Conservation (phyloP, 2,888 invertebrate species). For the Drosophila neutralis region DNA sequence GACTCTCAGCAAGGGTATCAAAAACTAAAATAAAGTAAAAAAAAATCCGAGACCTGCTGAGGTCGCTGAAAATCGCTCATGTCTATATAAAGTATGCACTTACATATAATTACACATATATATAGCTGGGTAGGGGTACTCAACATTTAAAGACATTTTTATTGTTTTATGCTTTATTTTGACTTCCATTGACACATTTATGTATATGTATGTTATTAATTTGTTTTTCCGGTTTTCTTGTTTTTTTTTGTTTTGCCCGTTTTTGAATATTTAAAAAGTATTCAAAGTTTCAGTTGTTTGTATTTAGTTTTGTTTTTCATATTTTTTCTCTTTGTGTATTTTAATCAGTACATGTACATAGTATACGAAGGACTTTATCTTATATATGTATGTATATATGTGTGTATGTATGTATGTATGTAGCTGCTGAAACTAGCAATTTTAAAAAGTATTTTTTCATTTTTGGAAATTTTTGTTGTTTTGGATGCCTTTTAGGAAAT, state of each 20-base stretch:
- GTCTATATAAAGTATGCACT: background rate
- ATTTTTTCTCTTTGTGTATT: slow-evolving; percentile 52
- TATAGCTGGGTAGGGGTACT: slow-evolving; percentile 28
- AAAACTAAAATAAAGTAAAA: background rate
- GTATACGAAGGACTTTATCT: slow-evolving; percentile 78
- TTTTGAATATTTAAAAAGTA: slow-evolving; percentile 72
- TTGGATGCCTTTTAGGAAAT: slow-evolving; percentile 30
- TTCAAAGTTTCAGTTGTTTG: slow-evolving; percentile 61
- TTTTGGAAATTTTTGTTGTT: slow-evolving; percentile 7
- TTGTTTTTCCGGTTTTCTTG: slow-evolving; percentile 31
- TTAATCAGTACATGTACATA: slow-evolving; percentile 74
- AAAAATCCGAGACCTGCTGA: slow-evolving; percentile 41
- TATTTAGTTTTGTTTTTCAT: slow-evolving; percentile 20
- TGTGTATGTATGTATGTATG: slow-evolving; percentile 11
- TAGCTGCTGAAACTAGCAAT: slow-evolving; percentile 71
- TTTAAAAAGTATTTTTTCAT: slow-evolving; percentile 45
- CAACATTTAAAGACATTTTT: slow-evolving; percentile 5
- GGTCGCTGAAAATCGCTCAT: slow-evolving; percentile 24
- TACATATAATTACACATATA: background rate
- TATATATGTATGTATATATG: slow-evolving; percentile 52
- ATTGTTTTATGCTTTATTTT: slow-evolving; percentile 73
- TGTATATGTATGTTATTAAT: slow-evolving; percentile 64
- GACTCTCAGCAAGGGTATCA: background rate
- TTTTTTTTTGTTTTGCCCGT: slow-evolving; percentile 28
- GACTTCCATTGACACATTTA: slow-evolving; percentile 81